These are phyloP conservation scores for Sarcophaga caerulescens DNA, from an alignment of 2,888 invertebrate genomes.

Conservation along the genomic window DNA sequence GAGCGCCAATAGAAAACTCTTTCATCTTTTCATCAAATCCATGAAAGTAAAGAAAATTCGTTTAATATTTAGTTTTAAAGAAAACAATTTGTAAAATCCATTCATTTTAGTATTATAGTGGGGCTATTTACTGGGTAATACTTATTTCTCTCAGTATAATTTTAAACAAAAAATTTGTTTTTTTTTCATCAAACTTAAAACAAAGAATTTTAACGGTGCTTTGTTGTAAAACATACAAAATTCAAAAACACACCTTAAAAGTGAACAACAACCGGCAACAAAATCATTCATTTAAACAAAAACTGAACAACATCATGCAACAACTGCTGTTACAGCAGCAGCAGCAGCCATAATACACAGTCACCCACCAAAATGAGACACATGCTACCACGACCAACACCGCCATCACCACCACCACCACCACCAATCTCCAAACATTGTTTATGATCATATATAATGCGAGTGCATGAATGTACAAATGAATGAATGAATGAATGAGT, in stretches of 20 bases:
- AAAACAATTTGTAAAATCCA: no score
- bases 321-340: conserved; percentile 20
- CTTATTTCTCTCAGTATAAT: not conserved
- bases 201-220: conserved; percentile 58
- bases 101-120: no score
- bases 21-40: no score
- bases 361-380: conserved; percentile 36
- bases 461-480: no score
- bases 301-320: not conserved
- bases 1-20: no score
- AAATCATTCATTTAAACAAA: conserved; percentile 29
- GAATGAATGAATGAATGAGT: not conserved
- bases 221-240: conserved; percentile 3
- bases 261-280: not conserved
- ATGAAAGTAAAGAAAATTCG: no score
- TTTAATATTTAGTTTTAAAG: no score
- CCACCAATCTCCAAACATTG: conserved; percentile 10
- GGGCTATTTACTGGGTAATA: not conserved
- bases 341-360: conserved; percentile 42
- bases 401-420: not conserved
- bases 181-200: not conserved
- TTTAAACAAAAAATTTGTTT: no score
- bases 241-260: conserved; percentile 45
- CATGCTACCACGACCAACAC: conserved; percentile 11
- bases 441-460: not conserved